Percentiles rank a stretch among this genome's conserved stretches.
These are phyloP conservation scores for Drosophila rhopaloa DNA, from an alignment of 1,140 invertebrate genomes.

Conservation along the genomic window DNA sequence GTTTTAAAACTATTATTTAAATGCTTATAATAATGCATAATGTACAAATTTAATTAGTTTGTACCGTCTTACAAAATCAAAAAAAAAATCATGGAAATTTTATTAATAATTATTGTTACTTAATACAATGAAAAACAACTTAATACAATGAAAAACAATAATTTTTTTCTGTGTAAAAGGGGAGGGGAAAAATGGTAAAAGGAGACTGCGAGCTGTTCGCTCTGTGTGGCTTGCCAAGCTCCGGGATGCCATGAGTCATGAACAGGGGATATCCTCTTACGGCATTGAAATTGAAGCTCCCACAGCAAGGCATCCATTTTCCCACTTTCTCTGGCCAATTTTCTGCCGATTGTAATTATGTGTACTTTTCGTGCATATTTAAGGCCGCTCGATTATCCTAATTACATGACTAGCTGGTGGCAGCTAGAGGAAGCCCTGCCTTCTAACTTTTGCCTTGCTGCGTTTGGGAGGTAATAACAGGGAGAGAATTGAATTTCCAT, in stretches of 20 bases:
- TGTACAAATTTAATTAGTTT: not conserved
- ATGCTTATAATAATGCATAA: not conserved
- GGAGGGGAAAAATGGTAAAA: not conserved
- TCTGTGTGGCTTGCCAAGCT: conserved; percentile 16
- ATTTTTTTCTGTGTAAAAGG: conserved; percentile 2
- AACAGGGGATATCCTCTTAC: conserved; percentile 48
- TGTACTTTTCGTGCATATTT: conserved; percentile 64
- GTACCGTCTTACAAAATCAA: too few species aligned
- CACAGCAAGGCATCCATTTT: conserved; percentile 13
- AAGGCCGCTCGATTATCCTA: conserved; percentile 59
- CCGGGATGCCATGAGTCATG: conserved; percentile 25
- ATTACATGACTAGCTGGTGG: conserved; percentile 44
- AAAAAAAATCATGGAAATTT: not conserved
- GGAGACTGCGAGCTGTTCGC: conserved; percentile 22
- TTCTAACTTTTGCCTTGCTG: not conserved
- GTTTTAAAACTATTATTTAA: not conserved
- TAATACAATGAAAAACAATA: too few species aligned
- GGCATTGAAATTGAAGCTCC: conserved; percentile 37
- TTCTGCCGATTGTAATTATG: conserved; percentile 52
- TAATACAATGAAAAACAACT: too few species aligned
- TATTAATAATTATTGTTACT: not conserved
- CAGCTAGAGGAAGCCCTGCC: conserved; percentile 6
- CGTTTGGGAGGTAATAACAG: not conserved
- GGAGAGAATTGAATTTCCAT: too few species aligned
- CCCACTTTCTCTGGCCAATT: conserved; percentile 50